Percentiles rank a stretch among this genome's conserved stretches.
These are phyloP conservation scores for Anguilla anguilla DNA, from an alignment of 2,797 vertebrate species.

Conservation along the genomic window DNA sequence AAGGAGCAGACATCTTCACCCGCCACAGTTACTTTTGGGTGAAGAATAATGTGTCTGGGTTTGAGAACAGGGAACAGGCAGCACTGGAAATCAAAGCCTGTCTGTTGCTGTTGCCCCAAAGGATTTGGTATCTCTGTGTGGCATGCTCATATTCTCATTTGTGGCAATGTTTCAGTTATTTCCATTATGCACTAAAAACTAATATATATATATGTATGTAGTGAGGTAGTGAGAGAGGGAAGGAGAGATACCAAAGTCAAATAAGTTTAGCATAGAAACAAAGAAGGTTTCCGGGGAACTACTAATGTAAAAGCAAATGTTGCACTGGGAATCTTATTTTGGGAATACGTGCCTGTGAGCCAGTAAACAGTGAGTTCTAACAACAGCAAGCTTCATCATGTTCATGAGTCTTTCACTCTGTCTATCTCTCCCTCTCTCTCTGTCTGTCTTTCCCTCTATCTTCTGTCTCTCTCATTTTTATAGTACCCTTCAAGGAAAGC, in stretches of 20 bases:
- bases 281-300: not conserved
- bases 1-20: not conserved
- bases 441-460: not conserved
- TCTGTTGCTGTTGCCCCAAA: not conserved
- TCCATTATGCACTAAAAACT: not conserved
- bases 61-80: not conserved
- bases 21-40: not conserved
- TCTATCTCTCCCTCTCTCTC: not conserved
- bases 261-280: not conserved
- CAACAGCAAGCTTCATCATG: not conserved
- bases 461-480: not conserved
- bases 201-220: not conserved
- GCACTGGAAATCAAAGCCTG: not conserved
- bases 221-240: not conserved
- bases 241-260: not conserved
- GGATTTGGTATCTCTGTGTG: not conserved
- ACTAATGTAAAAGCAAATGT: not conserved
- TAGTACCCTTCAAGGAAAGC: not conserved
- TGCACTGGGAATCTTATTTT: not conserved
- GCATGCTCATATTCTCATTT: conserved; percentile 3
- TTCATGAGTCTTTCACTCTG: not conserved
- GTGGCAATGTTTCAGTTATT: conserved; percentile 3
- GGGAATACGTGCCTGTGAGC: not conserved
- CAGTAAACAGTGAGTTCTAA: not conserved
- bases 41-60: conserved; percentile 17